Percentiles rank a stretch among this genome's conserved stretches.
These are phyloP conservation scores for Chelmon rostratus DNA, from an alignment of 2,797 vertebrate species.

Conservation along the genomic window DNA sequence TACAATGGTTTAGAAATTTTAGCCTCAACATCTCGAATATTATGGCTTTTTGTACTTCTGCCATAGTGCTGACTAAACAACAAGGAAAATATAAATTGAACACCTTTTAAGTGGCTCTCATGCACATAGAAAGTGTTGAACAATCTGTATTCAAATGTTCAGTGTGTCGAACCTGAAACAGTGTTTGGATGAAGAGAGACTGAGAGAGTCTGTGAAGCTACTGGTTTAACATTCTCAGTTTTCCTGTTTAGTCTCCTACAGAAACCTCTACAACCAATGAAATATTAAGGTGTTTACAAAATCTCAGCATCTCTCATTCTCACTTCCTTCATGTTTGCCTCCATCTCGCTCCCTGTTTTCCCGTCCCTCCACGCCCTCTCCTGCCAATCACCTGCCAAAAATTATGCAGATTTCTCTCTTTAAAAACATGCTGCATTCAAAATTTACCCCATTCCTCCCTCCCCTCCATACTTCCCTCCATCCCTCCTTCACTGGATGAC, in stretches of 20 bases:
- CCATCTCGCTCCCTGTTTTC: conserved; percentile 46
- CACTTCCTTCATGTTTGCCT: conserved; percentile 43
- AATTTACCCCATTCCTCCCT: conserved; percentile 45
- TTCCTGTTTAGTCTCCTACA: conserved; percentile 25
- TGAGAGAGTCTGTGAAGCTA: too few species aligned
- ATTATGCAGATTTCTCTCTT: conserved; percentile 81
- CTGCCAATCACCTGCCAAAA: conserved; percentile 84
- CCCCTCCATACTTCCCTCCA: neutral
- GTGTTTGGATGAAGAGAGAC: too few species aligned
- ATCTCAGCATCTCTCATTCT: conserved; percentile 22
- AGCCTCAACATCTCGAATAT: too few species aligned
- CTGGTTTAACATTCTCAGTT: conserved; percentile 11
- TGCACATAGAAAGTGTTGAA: too few species aligned
- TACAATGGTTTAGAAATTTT: too few species aligned
- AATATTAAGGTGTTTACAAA: conserved; percentile 73
- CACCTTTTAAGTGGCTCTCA: too few species aligned
- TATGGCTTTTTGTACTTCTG: too few species aligned
- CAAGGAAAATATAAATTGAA: too few species aligned
- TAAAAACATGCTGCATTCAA: conserved; percentile 76
- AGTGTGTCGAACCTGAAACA: too few species aligned
- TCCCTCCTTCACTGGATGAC: conserved; percentile 51
- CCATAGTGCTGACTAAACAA: too few species aligned
- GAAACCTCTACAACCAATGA: conserved; percentile 48
- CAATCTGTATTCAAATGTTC: too few species aligned
- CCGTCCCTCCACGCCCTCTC: conserved; percentile 64